phyloP scores from a whole-genome alignment of 1,140 invertebrate species.

The Drosophila pachea region DNA sequence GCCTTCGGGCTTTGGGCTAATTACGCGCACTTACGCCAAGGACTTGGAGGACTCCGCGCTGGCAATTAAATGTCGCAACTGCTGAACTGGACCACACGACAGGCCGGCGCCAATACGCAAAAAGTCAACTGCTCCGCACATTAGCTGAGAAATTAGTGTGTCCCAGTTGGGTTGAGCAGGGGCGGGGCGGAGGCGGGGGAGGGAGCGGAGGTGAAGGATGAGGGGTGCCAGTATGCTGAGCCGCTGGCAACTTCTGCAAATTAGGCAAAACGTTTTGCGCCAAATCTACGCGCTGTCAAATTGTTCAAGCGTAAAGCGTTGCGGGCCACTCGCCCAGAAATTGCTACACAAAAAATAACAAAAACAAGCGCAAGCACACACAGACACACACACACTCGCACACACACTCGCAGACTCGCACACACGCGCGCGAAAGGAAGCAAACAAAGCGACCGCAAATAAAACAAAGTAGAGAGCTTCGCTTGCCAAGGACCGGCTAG shows the following conservation, averaged over 20 bases:
- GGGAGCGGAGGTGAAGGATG: no score
- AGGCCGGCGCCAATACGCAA: slow-evolving; percentile 21
- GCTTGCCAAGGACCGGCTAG: neutral
- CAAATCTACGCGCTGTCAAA: slow-evolving; percentile 76
- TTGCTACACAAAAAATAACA: slow-evolving; percentile 37
- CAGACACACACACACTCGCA: slow-evolving; percentile 7
- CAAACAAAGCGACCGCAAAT: slow-evolving; percentile 60
- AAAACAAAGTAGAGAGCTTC: slow-evolving; percentile 44
- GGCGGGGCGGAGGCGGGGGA: neutral
- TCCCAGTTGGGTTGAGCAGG: slow-evolving; percentile 7
- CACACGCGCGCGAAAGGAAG: neutral
- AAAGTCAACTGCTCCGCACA: slow-evolving; percentile 47
- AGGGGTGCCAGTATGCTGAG: no score
- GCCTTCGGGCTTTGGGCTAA: slow-evolving; percentile 61
- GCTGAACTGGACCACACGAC: slow-evolving; percentile 17
- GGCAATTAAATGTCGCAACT: slow-evolving; percentile 67
- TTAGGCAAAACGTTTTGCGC: slow-evolving; percentile 76
- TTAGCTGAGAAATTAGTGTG: slow-evolving; percentile 60
- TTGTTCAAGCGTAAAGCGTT: slow-evolving; percentile 68
- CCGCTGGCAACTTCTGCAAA: slow-evolving; percentile 65
- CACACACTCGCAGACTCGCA: no score
- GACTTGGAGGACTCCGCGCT: slow-evolving; percentile 50
- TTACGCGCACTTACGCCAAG: slow-evolving; percentile 67
- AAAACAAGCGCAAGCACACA: slow-evolving; percentile 31
- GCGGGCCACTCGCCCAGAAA: slow-evolving; percentile 6